Evolutionary conservation across 2,888 invertebrate genomes (phyloP), one percentile per base, ranked within the genome.

Genomic region (Leucophora obtusa): DNA sequence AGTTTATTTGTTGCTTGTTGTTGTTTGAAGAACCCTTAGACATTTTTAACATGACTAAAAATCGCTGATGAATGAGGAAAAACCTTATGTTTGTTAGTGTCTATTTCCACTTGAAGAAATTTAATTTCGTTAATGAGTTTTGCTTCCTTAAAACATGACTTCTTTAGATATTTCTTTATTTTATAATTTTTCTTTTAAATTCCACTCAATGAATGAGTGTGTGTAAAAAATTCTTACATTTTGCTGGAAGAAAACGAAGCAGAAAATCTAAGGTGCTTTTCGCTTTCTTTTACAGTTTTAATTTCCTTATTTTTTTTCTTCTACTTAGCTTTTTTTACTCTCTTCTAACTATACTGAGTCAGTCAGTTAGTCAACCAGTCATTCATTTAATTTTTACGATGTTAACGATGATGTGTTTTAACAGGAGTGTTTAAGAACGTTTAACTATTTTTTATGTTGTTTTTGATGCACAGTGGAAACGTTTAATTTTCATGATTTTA

Each of bases 41-140:
- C 33, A 47, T 50, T 50, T 59, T 68, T 50, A 28, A 38, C 51
- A 21, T 63, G 50, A 47, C 43, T 50, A 47, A 38, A 38, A 14
- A 38, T 28, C 7, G 38, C 2, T 11, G 38, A 54, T 53, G 70
- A 7, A 74, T 75, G 47, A 69, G 60, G 54, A 66, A 50, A 62
- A 21, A n/a, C 18, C 2, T 17, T 70, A 51, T 65, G 62, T 71
- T 66, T 80, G 71, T 51, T 54, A 65, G 73, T 77, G 65, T 77
- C 65, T 81, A 74, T 81, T 77, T 81, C 81, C 81, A 81, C 86
- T 86, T 86, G 86, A 87, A 86, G 84, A 87, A 87, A 86, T 87
- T 87, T 87, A 87, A 87, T 87, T 87, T 87, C 84, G 86, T 87
- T 87, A 87, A 87, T 87, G 87, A 87, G 87, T 87, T 87, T 87